Conservation (phyloP, 2,797 vertebrate genomes). For the Peromyscus eremicus region DNA sequence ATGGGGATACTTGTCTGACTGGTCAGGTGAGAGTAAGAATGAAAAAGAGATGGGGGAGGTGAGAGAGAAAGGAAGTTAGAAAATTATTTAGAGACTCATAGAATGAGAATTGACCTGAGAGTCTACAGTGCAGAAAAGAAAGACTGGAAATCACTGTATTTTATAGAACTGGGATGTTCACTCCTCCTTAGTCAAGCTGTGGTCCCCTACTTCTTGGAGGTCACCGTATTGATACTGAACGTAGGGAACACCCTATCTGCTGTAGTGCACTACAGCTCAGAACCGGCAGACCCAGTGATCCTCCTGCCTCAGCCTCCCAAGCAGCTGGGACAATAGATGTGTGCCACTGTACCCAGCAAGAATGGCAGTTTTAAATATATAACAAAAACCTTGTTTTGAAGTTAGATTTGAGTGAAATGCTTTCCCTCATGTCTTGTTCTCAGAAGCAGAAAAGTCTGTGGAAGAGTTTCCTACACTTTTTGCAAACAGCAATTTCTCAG, state of each 20-base stretch:
- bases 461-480: neutral
- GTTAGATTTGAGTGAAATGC: neutral
- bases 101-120: neutral
- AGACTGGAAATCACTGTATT: neutral
- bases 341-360: neutral
- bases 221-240: neutral
- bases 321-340: neutral
- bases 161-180: neutral
- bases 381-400: neutral
- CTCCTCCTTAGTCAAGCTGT: neutral
- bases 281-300: neutral
- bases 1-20: neutral
- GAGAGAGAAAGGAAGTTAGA: neutral
- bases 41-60: neutral
- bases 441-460: neutral
- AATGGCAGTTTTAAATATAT: slow-evolving; percentile 39
- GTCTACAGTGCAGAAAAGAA: neutral
- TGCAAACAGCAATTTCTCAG: neutral
- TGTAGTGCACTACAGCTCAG: neutral
- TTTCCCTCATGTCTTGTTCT: neutral
- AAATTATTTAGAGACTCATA: neutral
- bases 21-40: neutral
- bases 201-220: neutral
- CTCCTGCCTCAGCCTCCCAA: neutral
- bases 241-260: neutral